phyloP scores from a whole-genome alignment of 2,113 vertebrate genomes.

The Daphoenositta chrysoptera region DNA sequence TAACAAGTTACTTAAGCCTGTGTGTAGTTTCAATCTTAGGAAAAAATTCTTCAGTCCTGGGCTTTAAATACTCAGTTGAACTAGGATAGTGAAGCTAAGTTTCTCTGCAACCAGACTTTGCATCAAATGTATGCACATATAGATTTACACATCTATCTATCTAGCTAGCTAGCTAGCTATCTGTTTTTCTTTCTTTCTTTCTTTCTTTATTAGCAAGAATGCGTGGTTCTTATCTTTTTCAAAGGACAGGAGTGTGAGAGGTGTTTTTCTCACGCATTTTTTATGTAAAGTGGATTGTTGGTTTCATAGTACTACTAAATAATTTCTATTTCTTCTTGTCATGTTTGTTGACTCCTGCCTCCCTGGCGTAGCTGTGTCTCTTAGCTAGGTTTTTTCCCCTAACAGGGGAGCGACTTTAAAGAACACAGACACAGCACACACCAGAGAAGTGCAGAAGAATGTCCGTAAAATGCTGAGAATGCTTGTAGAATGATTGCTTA shows the following conservation, averaged over 20 bases:
- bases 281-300: not conserved
- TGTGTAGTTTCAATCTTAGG: not conserved
- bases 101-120: not conserved
- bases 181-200: not conserved
- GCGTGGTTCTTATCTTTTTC: not conserved
- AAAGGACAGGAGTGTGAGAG: not conserved
- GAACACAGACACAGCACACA: too few species aligned
- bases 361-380: too few species aligned
- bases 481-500: too few species aligned
- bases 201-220: not conserved
- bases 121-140: not conserved
- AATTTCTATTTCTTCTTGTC: not conserved
- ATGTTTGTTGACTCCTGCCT: too few species aligned
- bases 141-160: not conserved
- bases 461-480: too few species aligned
- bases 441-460: too few species aligned
- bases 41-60: not conserved
- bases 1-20: constrained; percentile 14
- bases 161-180: too few species aligned
- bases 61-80: not conserved
- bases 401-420: too few species aligned
- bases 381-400: too few species aligned
- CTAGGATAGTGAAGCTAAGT: not conserved
- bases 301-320: not conserved
- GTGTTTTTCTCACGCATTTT: not conserved